These are phyloP conservation scores for Hemicordylus capensis DNA, from an alignment of 2,113 vertebrate genomes.

Conservation along the genomic window DNA sequence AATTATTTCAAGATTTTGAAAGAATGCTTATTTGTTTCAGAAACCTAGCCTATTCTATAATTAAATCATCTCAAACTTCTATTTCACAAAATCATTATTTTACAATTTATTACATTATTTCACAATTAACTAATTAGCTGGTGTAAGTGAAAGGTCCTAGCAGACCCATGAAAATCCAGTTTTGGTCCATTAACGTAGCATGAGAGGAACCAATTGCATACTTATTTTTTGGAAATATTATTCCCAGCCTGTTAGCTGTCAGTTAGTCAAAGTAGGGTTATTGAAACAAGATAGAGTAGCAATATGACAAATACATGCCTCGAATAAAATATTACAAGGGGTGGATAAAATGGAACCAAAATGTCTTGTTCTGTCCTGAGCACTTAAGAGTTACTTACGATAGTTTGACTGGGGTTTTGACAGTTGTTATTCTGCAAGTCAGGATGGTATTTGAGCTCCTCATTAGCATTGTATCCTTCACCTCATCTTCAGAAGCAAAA, in stretches of 20 bases:
- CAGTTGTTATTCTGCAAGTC: not conserved
- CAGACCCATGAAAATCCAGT: not conserved
- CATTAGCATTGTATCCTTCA: conserved; percentile 39
- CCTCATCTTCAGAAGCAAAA: not conserved
- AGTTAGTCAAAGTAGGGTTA: not conserved
- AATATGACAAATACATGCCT: not conserved
- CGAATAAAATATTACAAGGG: conserved; percentile 15
- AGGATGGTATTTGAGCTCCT: conserved; percentile 5
- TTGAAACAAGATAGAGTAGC: not conserved
- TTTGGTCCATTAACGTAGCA: not conserved
- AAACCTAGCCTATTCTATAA: too few species aligned
- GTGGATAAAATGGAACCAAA: not conserved
- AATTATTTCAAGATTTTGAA: too few species aligned
- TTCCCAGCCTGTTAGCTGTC: not conserved
- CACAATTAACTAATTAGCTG: not conserved
- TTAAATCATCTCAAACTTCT: too few species aligned
- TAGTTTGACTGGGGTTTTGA: not conserved
- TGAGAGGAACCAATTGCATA: not conserved
- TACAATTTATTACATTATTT: too few species aligned
- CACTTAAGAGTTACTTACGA: not conserved
- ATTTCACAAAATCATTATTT: too few species aligned
- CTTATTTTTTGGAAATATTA: not conserved
- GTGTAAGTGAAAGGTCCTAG: not conserved
- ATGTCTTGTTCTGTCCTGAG: conserved; percentile 13
- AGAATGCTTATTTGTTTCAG: too few species aligned